phyloP scores from a whole-genome alignment of 2,888 invertebrate genomes.

The Labia minor region DNA sequence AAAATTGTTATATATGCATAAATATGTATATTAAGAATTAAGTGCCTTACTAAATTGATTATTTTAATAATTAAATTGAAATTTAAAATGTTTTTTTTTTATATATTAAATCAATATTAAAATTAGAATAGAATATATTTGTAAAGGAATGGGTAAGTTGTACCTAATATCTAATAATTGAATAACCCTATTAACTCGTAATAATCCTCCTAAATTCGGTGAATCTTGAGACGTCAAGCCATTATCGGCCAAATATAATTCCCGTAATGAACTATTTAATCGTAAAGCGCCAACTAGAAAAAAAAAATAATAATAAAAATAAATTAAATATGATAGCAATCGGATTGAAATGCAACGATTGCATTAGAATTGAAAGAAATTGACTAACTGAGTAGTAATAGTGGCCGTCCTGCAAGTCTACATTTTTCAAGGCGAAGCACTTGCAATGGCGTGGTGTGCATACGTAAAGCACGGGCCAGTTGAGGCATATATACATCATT shows the following conservation, averaged over 20 bases:
- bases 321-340: conserved; percentile 17
- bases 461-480: conserved; percentile 58
- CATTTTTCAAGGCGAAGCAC: conserved; percentile 70
- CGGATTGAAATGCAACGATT: conserved; percentile 21
- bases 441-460: conserved; percentile 54
- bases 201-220: conserved; percentile 60
- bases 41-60: too few species aligned
- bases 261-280: conserved; percentile 61
- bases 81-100: too few species aligned
- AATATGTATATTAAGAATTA: too few species aligned
- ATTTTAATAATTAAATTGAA: too few species aligned
- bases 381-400: conserved; percentile 59
- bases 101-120: too few species aligned
- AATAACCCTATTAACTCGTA: conserved; percentile 61
- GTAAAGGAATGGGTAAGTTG: conserved; percentile 16
- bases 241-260: conserved; percentile 77
- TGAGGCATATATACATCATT: conserved; percentile 60
- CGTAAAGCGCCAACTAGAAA: conserved; percentile 64
- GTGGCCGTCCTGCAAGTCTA: conserved; percentile 57
- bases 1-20: too few species aligned
- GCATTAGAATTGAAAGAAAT: neutral
- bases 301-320: conserved; percentile 18
- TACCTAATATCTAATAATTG: conserved; percentile 74
- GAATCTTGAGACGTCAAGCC: conserved; percentile 63
- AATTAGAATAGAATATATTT: too few species aligned